Evolutionary conservation across 1,140 invertebrate genomes (phyloP).

Genomic region (Spodoptera frugiperda): DNA sequence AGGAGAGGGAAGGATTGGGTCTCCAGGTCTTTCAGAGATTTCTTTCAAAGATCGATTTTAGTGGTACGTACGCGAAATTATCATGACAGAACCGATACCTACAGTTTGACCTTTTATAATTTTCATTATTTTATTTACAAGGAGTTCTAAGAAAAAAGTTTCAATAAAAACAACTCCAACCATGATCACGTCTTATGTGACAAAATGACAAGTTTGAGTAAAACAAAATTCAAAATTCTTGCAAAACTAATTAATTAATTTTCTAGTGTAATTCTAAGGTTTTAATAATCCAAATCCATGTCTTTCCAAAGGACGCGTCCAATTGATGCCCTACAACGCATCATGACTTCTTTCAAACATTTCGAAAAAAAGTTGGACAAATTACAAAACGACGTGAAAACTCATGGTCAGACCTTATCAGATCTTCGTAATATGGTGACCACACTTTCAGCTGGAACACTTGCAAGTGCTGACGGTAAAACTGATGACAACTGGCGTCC

Average conservation of each 20-base stretch:
- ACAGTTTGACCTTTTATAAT: too few species aligned
- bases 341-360: constrained; percentile 67
- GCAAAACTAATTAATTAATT: constrained; percentile 7
- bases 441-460: constrained; percentile 58
- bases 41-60: too few species aligned
- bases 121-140: background rate
- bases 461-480: constrained; percentile 49
- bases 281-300: constrained; percentile 44
- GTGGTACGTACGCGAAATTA: too few species aligned
- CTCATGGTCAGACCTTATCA: constrained; percentile 66
- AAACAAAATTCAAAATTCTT: constrained; percentile 28
- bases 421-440: constrained; percentile 68
- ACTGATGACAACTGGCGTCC: constrained; percentile 51
- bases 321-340: constrained; percentile 60
- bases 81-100: too few species aligned
- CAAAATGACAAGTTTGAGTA: constrained; percentile 35
- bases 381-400: constrained; percentile 71
- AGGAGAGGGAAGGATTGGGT: too few species aligned
- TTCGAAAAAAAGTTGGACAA: constrained; percentile 77
- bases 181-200: background rate
- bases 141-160: constrained; percentile 1
- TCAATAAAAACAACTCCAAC: background rate
- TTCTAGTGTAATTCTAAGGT: constrained; percentile 46
- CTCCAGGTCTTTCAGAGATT: too few species aligned
- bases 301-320: constrained; percentile 56